Conservation (phyloP, 2,797 vertebrate species). For the Halcyon chelicuti region DNA sequence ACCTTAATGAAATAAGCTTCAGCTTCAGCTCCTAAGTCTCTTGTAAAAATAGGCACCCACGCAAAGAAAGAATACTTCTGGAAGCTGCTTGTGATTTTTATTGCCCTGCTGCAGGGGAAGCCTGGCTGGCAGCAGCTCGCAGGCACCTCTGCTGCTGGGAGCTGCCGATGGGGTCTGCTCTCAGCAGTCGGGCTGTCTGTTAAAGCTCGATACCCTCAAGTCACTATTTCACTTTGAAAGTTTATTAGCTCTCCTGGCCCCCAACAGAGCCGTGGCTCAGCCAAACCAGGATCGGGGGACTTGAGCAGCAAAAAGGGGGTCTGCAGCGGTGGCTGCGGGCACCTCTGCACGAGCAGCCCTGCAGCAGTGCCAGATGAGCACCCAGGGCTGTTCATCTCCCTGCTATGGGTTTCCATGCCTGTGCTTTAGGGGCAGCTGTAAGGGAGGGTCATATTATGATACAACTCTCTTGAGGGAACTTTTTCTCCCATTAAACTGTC, state of each 20-base stretch:
- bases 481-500: neutral
- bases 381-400: neutral
- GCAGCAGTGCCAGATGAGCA: neutral
- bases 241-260: neutral
- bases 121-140: neutral
- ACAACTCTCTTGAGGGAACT: neutral
- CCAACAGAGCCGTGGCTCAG: rapidly evolving
- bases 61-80: neutral
- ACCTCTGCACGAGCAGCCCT: rapidly evolving
- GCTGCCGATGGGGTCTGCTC: neutral
- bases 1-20: slow-evolving; percentile 35
- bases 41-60: neutral
- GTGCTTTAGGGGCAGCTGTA: neutral
- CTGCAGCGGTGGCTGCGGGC: neutral
- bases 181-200: neutral
- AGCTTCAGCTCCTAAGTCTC: neutral
- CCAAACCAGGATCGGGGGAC: neutral
- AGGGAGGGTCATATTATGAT: rapidly evolving
- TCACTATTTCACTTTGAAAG: neutral
- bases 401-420: rapidly evolving
- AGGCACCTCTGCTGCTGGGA: neutral
- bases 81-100: neutral
- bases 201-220: neutral
- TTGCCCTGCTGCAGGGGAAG: neutral
- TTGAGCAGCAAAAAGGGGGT: rapidly evolving